phyloP scores from a whole-genome alignment of 2,797 vertebrate species.

The Varecia variegata region DNA sequence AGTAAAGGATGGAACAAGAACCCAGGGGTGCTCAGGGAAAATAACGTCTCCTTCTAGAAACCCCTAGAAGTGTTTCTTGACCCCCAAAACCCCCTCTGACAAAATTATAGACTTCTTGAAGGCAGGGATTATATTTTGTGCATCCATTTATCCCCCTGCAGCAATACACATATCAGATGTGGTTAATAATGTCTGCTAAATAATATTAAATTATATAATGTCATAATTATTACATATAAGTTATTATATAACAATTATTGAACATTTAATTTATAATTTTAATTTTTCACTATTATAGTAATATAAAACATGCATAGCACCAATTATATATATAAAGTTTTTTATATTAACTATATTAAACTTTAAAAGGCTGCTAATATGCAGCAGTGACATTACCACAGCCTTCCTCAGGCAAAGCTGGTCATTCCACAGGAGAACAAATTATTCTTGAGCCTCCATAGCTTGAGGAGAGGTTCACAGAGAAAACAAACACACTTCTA shows the following conservation, averaged over 20 bases:
- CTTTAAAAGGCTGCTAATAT: not conserved
- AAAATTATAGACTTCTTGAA: not conserved
- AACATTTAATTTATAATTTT: not conserved
- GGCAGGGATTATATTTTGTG: not conserved
- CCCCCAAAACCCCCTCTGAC: not conserved
- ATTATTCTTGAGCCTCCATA: not conserved
- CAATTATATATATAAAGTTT: not conserved
- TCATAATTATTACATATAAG: not conserved
- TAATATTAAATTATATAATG: not conserved
- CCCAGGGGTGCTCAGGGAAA: not conserved
- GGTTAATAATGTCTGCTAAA: not conserved
- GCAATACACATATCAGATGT: not conserved
- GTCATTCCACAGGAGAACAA: not conserved
- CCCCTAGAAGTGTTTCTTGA: not conserved
- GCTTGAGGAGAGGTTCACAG: not conserved
- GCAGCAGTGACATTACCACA: not conserved
- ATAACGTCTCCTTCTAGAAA: not conserved
- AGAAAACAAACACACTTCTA: not conserved
- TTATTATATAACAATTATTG: not conserved
- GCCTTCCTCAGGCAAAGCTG: not conserved
- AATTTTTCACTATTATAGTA: not conserved
- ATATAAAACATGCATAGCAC: not conserved
- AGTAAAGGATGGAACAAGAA: not conserved
- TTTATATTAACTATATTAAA: constrained; percentile 1
- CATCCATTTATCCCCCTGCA: not conserved